Conservation (phyloP, 2,113 vertebrate species). For the Galeopterus variegatus region DNA sequence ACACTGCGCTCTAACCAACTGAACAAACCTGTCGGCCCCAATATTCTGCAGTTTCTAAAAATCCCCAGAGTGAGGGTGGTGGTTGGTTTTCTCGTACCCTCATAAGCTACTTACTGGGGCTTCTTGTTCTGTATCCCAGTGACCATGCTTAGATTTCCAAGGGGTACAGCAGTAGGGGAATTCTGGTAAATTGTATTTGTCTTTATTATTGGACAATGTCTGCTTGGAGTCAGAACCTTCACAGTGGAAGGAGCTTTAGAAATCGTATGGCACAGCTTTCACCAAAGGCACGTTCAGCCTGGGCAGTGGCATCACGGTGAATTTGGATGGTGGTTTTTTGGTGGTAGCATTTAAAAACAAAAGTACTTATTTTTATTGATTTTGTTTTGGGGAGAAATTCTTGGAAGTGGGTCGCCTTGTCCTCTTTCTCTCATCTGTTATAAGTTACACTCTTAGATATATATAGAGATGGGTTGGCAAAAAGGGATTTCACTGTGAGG, state of each 20-base stretch:
- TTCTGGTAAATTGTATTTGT: not conserved
- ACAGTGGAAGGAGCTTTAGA: not conserved
- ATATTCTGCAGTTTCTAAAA: not conserved
- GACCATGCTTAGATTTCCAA: not conserved
- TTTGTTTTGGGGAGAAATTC: not conserved
- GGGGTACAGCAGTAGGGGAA: not conserved
- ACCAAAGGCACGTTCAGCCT: not conserved
- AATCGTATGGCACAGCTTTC: not conserved
- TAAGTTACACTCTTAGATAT: not conserved
- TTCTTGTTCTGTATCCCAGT: not conserved
- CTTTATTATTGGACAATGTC: not conserved
- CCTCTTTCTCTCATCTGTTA: not conserved
- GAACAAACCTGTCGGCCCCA: too few relatives aligned
- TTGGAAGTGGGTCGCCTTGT: not conserved
- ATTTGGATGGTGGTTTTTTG: conserved; percentile 31
- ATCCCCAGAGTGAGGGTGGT: not conserved
- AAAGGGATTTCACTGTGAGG: not conserved
- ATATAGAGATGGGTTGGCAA: not conserved
- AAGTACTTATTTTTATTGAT: not conserved
- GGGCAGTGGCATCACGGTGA: not conserved
- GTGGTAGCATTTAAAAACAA: conserved; percentile 18
- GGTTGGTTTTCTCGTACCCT: not conserved
- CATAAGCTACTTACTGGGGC: not conserved
- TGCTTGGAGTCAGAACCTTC: not conserved
- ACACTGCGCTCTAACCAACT: too few relatives aligned